Evolutionary conservation across 2,797 vertebrate genomes (phyloP).

Genomic region (Tamandua tetradactyla): DNA sequence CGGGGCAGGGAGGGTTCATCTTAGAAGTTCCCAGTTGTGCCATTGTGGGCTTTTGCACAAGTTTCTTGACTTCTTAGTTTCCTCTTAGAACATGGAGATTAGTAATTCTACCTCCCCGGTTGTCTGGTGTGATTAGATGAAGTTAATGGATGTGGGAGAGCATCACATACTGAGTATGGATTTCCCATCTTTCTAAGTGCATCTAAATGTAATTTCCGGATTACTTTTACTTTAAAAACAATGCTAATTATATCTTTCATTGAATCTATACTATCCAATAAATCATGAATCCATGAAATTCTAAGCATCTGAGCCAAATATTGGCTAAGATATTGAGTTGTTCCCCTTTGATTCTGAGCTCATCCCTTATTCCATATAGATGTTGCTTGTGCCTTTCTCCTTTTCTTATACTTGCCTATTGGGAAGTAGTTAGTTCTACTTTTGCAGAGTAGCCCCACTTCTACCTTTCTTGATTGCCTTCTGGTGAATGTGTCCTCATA

Average conservation of each 20-base stretch:
- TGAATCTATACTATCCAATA: not conserved
- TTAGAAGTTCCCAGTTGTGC: not conserved
- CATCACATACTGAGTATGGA: not conserved
- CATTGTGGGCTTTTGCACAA: not conserved
- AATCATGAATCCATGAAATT: not conserved
- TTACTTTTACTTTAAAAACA: not conserved
- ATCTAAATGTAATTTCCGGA: not conserved
- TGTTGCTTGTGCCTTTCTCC: not conserved
- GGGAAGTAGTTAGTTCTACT: not conserved
- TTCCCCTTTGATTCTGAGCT: not conserved
- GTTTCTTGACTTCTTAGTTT: not conserved
- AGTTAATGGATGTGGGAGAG: not conserved
- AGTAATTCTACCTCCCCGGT: not conserved
- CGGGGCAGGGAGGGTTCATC: accelerated
- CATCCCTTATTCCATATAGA: not conserved
- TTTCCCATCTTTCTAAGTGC: not conserved
- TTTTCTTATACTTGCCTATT: not conserved
- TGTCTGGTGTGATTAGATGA: not conserved
- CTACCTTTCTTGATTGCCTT: not conserved
- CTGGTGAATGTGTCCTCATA: not conserved
- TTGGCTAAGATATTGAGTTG: not conserved
- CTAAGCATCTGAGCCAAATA: not conserved
- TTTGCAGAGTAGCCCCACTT: not conserved
- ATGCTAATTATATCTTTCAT: no score
- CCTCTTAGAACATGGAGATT: not conserved